These are phyloP conservation scores for Folsomia candida DNA, from an alignment of 2,888 invertebrate species.

Conservation along the genomic window DNA sequence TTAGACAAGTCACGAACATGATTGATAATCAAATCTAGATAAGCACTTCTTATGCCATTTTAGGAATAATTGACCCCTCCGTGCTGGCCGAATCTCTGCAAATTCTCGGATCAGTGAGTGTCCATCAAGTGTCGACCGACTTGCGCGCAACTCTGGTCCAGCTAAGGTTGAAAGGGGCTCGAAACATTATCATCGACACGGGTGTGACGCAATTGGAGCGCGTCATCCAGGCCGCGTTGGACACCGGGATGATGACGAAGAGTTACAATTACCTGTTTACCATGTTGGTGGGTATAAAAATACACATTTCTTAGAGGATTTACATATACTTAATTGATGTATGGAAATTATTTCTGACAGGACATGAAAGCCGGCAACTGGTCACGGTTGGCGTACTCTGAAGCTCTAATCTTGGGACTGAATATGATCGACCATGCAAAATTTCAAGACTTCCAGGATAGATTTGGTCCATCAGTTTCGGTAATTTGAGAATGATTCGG, in stretches of 20 bases:
- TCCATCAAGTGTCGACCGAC: conserved; percentile 43
- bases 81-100: conserved; percentile 46
- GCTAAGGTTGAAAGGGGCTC: conserved; percentile 46
- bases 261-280: conserved; percentile 49
- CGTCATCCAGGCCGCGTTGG: conserved; percentile 48
- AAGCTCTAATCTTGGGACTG: conserved; percentile 49
- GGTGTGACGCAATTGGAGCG: conserved; percentile 42
- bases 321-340: conserved; percentile 1
- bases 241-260: conserved; percentile 50
- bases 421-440: conserved; percentile 47
- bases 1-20: conserved; percentile 13
- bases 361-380: conserved; percentile 49
- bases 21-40: neutral
- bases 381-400: conserved; percentile 47
- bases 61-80: conserved; percentile 48
- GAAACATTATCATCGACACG: conserved; percentile 49
- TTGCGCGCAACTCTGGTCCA: conserved; percentile 46
- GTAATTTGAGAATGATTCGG: too few species aligned
- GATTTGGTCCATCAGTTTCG: conserved; percentile 16
- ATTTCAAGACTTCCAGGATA: conserved; percentile 44
- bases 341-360: conserved; percentile 22
- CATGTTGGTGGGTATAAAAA: conserved; percentile 43
- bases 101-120: conserved; percentile 42
- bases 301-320: neutral
- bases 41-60: conserved; percentile 5